Evolutionary conservation across 2,113 vertebrate species (phyloP), one percentile per base, ranked within the genome.

Genomic region (Sceloporus undulatus): DNA sequence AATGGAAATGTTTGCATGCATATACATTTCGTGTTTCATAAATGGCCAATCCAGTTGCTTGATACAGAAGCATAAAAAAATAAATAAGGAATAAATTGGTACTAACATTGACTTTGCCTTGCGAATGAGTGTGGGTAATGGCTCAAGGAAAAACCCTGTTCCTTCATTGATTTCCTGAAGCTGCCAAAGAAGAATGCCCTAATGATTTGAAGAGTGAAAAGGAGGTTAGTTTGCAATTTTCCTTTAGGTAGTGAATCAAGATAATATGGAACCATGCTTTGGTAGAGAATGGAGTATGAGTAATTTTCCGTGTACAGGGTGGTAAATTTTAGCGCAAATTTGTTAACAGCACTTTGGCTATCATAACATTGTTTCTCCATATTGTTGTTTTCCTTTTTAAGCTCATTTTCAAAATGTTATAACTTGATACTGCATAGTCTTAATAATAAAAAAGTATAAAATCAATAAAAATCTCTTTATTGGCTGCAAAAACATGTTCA

Each of bases 211-310:
- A n/a, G 70, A 89, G 83, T 40, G 82, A 89, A 10, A 34, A 75
- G 68, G 5, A 40, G 52, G 85, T 71, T 86, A 79, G 66, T 85
- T 88, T 91, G 75, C 42, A 79, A n/a, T 75, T 91, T 91, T 88
- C 80, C 5, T 54, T 23, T 3, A 90, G 42, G 9, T 81, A 1
- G 23, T 84, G 85, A 80, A 65, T 68, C 25, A 87, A 76, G 56
- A 13, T 29, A 10, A 88, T 18, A 10, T 79, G 62, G 59, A 48
- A 75, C 65, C 73, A 11, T 83, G 14, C 59, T 90, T 54, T 70
- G 88, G 4, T 68, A 92, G 65, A 38, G 42, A 68, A 42, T 48
- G 75, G 56, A 0, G 0, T 52, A 29, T 71, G 66, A 84, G 74
- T 54, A 40, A 16, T 86, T 18, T 82, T 89, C 87, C 23, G 71